A percentile compares a stretch with the other conserved stretches of the same genome.
These are phyloP conservation scores for Drosophila mayaguana DNA, from an alignment of 2,888 invertebrate species.

Conservation along the genomic window DNA sequence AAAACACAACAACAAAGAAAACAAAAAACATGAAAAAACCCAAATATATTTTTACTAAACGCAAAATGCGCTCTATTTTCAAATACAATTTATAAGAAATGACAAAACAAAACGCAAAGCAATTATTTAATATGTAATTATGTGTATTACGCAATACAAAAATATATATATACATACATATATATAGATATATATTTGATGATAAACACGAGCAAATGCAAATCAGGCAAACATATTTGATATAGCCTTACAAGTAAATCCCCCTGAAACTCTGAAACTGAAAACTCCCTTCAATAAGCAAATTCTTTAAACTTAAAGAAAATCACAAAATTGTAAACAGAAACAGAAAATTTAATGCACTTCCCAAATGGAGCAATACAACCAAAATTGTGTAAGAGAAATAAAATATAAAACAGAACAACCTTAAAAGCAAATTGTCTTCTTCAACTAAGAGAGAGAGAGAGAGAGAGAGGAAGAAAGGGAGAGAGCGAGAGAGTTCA, in stretches of 20 bases:
- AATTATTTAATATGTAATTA: slow-evolving; percentile 78
- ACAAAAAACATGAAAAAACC: slow-evolving; percentile 48
- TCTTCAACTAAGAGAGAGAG: slow-evolving; percentile 6
- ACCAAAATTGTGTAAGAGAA: slow-evolving; percentile 62
- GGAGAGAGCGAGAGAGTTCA: neutral
- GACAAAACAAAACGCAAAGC: slow-evolving; percentile 68
- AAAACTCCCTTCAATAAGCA: slow-evolving; percentile 3
- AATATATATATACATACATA: slow-evolving; percentile 4
- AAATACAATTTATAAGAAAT: slow-evolving; percentile 76
- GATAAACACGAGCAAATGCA: slow-evolving; percentile 25
- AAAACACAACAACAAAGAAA: neutral
- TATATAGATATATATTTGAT: slow-evolving; percentile 17
- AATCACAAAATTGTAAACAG: slow-evolving; percentile 41
- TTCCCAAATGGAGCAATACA: slow-evolving; percentile 45
- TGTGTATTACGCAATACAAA: slow-evolving; percentile 65
- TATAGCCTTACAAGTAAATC: slow-evolving; percentile 26
- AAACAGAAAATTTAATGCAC: slow-evolving; percentile 49
- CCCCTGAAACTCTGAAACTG: neutral
- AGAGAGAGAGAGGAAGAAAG: neutral
- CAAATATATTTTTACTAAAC: slow-evolving; percentile 80
- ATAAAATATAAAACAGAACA: slow-evolving; percentile 68
- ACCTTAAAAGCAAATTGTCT: slow-evolving; percentile 53
- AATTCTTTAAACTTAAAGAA: slow-evolving; percentile 9
- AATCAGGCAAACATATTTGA: slow-evolving; percentile 45
- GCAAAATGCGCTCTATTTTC: slow-evolving; percentile 77